Evolutionary conservation across 2,888 invertebrate species (phyloP), one percentile per base, ranked within the genome.

Genomic region (Eristalis arbustorum): DNA sequence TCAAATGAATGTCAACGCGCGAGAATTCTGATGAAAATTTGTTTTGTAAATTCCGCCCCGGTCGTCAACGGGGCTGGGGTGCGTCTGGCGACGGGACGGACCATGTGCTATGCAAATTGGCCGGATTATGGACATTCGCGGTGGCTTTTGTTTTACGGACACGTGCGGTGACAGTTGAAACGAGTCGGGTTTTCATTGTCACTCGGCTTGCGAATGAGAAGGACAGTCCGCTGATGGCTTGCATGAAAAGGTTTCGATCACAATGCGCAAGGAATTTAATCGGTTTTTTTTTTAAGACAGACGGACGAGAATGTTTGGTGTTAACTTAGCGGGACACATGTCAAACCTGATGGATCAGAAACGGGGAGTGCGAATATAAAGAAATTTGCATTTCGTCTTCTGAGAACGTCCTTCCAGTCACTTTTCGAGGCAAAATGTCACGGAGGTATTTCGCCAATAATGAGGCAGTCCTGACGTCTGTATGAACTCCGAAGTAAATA

Each of bases 1-100:
- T 87, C 87, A 87, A 87, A 87, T 87, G 83, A 87, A 74, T 87
- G 87, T 87, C 87, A 87, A 78, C 87, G 74, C 13, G 34, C 23
- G 28, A 59, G 59, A 62, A 59, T 59, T 59, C 13, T 75, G 78
- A 49, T 68, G 67, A 83, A 75, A 79, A 78, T 78, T 66, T 62
- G 69, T 77, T 80, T 77, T 56, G 13, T 11, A 42, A 61, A 66
- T 66, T 25, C 64, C 59, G 5, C 2, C 5, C n/a, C 18, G 62
- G 61, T 14, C 13, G 25, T 14, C 23, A 18, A 57, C 49, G 25
- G 11, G 49, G n/a, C 42, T 13, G 62, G 75, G 84, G 75, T 57
- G 77, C 28, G 37, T 14, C 61, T 25, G 66, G 22, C 22, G 0
- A 34, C 37, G 18, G 77, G 59, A 13, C 61, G 31, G 59, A 49